These are phyloP conservation scores for Metellina segmentata DNA, from an alignment of 2,888 invertebrate species.

Conservation along the genomic window DNA sequence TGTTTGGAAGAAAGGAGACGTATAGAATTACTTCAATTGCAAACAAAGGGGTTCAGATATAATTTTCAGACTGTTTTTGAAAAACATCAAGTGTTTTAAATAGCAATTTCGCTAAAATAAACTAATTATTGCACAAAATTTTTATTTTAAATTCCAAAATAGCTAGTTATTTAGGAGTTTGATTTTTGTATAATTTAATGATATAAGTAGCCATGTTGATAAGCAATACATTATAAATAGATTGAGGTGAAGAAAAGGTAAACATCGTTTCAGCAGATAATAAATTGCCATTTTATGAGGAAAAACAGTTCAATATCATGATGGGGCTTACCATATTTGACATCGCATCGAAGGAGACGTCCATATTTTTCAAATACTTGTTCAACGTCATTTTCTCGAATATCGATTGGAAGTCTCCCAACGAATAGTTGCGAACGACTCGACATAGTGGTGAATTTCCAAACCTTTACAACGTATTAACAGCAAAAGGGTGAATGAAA, in stretches of 20 bases:
- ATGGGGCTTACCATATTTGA: constrained; percentile 81
- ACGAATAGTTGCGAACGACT: constrained; percentile 80
- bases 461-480: background rate
- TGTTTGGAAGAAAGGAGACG: too few relatives aligned
- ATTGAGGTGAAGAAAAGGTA: background rate
- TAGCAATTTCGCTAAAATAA: too few relatives aligned
- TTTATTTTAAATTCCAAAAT: too few relatives aligned
- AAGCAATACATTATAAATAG: background rate
- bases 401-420: constrained; percentile 81
- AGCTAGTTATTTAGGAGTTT: too few relatives aligned
- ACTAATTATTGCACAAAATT: too few relatives aligned
- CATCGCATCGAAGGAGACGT: constrained; percentile 81
- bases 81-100: too few relatives aligned
- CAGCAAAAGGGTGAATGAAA: background rate
- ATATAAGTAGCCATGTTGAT: too few relatives aligned
- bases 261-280: background rate
- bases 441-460: constrained; percentile 68
- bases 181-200: too few relatives aligned
- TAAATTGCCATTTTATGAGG: background rate
- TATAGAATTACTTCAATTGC: too few relatives aligned
- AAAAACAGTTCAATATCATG: background rate
- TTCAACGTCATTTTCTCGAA: constrained; percentile 81
- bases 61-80: too few relatives aligned
- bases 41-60: too few relatives aligned
- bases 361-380: constrained; percentile 82